A percentile compares a stretch with the other conserved stretches of the same genome.
These are phyloP conservation scores for Cephus runcator DNA, from an alignment of 2,888 invertebrate genomes.

Conservation along the genomic window DNA sequence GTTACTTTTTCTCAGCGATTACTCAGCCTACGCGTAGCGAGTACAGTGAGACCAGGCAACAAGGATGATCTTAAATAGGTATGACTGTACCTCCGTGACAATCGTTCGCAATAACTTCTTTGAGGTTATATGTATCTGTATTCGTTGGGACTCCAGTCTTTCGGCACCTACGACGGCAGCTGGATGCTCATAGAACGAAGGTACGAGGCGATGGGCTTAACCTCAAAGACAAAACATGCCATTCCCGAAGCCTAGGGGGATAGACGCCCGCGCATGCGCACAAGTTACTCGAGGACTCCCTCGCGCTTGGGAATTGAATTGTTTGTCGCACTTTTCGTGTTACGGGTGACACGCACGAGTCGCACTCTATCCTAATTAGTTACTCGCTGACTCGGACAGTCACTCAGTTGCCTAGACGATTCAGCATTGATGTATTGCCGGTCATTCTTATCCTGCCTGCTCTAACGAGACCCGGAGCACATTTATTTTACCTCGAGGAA, in stretches of 20 bases:
- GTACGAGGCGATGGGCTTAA: not conserved
- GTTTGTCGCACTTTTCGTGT: constrained; percentile 26
- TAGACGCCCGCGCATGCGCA: not conserved
- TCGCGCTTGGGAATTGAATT: constrained; percentile 26
- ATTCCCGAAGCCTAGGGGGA: not conserved
- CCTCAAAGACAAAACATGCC: not conserved
- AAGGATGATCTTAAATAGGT: not conserved
- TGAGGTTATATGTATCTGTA: not conserved
- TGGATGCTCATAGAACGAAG: not conserved
- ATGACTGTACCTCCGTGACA: not conserved
- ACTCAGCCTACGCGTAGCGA: not conserved
- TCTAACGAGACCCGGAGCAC: not conserved
- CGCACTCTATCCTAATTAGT: constrained; percentile 24
- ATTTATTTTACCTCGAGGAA: not conserved
- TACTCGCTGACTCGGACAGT: not conserved
- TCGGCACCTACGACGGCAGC: not conserved
- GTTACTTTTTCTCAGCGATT: not conserved
- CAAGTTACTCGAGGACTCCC: not conserved
- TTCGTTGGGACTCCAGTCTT: not conserved
- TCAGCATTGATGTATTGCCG: not conserved
- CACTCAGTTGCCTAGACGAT: not conserved
- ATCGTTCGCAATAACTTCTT: not conserved
- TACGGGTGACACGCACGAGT: constrained; percentile 17
- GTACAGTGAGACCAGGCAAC: not conserved
- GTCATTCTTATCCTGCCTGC: not conserved